Conservation (phyloP, 2,113 vertebrate genomes). For the Nothocercus julius region DNA sequence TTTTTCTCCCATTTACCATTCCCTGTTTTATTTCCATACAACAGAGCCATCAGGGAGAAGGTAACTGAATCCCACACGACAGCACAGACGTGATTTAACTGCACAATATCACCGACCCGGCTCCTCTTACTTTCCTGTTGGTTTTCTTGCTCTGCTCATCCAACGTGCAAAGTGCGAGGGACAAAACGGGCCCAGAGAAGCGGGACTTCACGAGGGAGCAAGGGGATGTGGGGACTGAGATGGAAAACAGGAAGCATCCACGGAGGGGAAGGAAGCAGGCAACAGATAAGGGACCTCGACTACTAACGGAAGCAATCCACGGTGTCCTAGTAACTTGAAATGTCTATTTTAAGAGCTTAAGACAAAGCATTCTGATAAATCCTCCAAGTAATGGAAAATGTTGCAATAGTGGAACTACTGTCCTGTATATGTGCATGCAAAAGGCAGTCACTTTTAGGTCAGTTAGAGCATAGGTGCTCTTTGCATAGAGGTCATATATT, state of each 20-base stretch:
- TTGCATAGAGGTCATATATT: background rate
- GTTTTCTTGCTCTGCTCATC: background rate
- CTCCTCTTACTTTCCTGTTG: background rate
- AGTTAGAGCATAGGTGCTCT: background rate
- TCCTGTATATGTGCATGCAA: rapidly evolving
- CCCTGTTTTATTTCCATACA: background rate
- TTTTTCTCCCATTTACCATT: background rate
- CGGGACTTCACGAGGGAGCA: background rate
- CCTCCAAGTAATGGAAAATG: background rate
- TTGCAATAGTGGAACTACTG: background rate
- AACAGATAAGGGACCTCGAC: slow-evolving; percentile 25
- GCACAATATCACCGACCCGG: rapidly evolving
- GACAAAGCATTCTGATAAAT: background rate
- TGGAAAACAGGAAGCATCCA: slow-evolving; percentile 59
- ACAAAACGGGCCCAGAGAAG: background rate
- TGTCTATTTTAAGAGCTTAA: background rate
- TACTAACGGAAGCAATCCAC: slow-evolving; percentile 22
- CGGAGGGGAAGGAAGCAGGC: slow-evolving; percentile 15
- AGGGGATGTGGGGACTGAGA: background rate
- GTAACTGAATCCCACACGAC: background rate
- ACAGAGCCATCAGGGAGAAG: background rate
- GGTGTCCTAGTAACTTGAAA: background rate
- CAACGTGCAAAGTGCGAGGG: background rate
- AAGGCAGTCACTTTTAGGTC: background rate
- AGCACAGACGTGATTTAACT: background rate